Percentiles rank a stretch among this genome's conserved stretches.
Conservation (phyloP, 2,797 vertebrate species). For the Neomorphus geoffroyi region DNA sequence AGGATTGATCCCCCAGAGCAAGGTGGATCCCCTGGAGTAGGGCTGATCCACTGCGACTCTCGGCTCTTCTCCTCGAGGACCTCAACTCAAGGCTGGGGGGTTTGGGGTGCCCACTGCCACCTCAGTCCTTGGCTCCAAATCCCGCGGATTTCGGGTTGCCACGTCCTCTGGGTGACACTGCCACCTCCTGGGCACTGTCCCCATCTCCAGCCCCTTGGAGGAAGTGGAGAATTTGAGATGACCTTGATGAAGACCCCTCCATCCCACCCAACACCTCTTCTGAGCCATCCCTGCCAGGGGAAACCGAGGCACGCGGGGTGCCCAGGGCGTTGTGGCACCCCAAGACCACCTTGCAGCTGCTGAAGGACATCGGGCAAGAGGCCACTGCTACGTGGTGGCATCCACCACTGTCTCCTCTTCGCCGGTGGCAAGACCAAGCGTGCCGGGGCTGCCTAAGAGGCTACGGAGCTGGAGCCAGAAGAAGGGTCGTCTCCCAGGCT, state of each 20-base stretch:
- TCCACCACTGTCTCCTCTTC: background rate
- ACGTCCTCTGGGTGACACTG: background rate
- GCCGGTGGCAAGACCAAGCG: fast-evolving
- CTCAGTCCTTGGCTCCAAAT: too few species aligned
- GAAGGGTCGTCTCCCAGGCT: conserved; percentile 78
- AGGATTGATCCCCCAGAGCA: too few species aligned
- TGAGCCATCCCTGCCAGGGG: fast-evolving
- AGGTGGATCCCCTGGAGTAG: too few species aligned
- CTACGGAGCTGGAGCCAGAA: conserved; percentile 86
- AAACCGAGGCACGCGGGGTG: background rate
- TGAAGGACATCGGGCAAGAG: background rate
- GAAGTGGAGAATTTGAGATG: background rate
- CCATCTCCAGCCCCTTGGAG: too few species aligned
- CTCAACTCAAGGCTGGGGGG: too few species aligned
- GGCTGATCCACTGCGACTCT: too few species aligned
- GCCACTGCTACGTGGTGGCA: background rate
- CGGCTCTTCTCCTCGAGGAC: too few species aligned
- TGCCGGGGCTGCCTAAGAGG: conserved; percentile 77
- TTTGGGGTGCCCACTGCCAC: background rate
- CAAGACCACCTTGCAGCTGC: background rate
- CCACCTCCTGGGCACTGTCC: background rate
- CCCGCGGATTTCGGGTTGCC: background rate
- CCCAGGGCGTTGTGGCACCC: background rate
- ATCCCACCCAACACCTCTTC: background rate
- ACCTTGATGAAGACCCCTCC: background rate